Percentiles rank a stretch among this genome's conserved stretches.
Evolutionary conservation across 1,140 invertebrate genomes (phyloP).

Genomic region (Agraylea sexmaculata): DNA sequence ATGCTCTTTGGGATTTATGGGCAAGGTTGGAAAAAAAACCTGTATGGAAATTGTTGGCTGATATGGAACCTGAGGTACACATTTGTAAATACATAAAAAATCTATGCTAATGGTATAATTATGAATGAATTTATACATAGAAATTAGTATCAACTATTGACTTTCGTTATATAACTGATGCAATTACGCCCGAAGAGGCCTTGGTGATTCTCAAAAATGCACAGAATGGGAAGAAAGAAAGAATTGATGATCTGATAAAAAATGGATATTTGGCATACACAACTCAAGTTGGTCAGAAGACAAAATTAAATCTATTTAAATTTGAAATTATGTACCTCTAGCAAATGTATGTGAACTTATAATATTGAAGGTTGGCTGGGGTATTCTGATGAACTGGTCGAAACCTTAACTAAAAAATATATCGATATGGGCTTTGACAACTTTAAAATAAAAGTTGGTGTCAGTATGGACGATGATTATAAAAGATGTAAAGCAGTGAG

Average conservation of each 20-base stretch:
- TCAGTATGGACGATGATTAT: constrained; percentile 65
- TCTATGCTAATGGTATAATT: neutral
- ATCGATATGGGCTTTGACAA: constrained; percentile 61
- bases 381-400: constrained; percentile 58
- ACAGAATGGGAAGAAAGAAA: constrained; percentile 41
- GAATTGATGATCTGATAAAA: constrained; percentile 43
- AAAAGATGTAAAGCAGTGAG: constrained; percentile 58
- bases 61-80: constrained; percentile 63
- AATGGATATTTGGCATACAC: constrained; percentile 71
- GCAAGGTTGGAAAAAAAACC: constrained; percentile 73
- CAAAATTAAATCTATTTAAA: constrained; percentile 3
- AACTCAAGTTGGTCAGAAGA: constrained; percentile 51
- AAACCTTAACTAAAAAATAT: constrained; percentile 58
- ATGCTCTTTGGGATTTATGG: constrained; percentile 89
- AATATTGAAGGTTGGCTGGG: constrained; percentile 60
- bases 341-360: no score
- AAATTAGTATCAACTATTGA: constrained; percentile 72
- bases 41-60: constrained; percentile 71
- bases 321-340: no score
- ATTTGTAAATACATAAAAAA: neutral
- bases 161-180: constrained; percentile 71
- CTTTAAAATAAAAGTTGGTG: constrained; percentile 88
- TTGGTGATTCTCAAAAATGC: constrained; percentile 56
- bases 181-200: constrained; percentile 71
- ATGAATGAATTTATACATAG: constrained; percentile 21